These are phyloP conservation scores for Dryoscopus gambensis DNA, from an alignment of 2,113 vertebrate genomes.

Conservation along the genomic window DNA sequence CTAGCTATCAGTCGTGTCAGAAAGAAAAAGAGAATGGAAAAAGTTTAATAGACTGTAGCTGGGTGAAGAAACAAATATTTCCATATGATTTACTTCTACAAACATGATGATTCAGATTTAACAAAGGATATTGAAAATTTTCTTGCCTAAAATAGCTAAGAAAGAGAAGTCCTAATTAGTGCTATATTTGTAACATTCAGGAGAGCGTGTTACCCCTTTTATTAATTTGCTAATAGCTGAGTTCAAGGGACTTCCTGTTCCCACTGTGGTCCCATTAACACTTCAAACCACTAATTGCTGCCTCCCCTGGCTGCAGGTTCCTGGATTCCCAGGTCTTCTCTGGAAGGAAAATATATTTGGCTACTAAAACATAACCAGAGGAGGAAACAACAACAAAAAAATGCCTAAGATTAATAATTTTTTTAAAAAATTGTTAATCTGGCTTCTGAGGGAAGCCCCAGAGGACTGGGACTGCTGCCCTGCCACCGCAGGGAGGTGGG, in stretches of 20 bases:
- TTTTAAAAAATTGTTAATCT: background rate
- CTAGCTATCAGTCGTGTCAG: background rate
- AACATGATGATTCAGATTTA: constrained; percentile 30
- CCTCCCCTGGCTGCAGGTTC: background rate
- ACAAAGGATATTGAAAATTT: constrained; percentile 14
- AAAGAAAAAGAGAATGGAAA: background rate
- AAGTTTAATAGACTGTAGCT: background rate
- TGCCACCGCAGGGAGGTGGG: accelerated
- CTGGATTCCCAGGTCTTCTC: background rate
- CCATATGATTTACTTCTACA: background rate
- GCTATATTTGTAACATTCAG: constrained; percentile 26
- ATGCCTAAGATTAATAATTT: background rate
- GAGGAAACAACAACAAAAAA: background rate
- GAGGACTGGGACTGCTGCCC: background rate
- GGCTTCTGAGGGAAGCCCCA: background rate
- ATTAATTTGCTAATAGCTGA: constrained; percentile 23
- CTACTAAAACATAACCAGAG: background rate
- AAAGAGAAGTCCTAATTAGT: constrained; percentile 31
- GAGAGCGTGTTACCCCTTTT: background rate
- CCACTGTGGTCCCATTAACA: constrained; percentile 5
- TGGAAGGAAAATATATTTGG: background rate
- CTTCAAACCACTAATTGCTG: background rate
- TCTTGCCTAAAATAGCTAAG: constrained; percentile 25
- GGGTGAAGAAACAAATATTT: background rate
- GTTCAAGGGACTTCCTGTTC: background rate